Conservation (phyloP, 2,888 invertebrate species). For the Aromia moschata region DNA sequence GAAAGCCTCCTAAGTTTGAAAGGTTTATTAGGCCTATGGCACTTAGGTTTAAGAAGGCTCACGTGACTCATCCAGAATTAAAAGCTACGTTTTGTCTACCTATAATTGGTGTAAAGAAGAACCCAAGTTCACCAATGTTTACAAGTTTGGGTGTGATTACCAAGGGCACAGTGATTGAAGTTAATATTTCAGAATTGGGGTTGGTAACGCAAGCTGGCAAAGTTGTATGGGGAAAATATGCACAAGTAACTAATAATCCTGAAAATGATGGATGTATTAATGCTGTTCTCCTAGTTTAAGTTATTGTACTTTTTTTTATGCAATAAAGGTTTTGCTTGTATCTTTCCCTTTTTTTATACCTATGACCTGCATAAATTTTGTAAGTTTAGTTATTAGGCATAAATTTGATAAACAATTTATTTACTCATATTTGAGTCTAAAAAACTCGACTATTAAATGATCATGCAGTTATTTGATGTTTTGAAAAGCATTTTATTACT, state of each 20-base stretch:
- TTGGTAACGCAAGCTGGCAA: constrained; percentile 98
- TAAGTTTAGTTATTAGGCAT: too few species aligned
- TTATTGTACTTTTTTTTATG: constrained; percentile 33
- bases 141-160: constrained; percentile 98
- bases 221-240: constrained; percentile 99
- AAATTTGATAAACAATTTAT: too few species aligned
- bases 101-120: constrained; percentile 98
- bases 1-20: constrained; percentile 99
- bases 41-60: constrained; percentile 94
- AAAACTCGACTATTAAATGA: too few species aligned
- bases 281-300: constrained; percentile 93
- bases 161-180: constrained; percentile 97
- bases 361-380: too few species aligned
- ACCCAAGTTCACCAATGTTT: constrained; percentile 97
- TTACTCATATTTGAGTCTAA: too few species aligned
- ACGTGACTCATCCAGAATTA: constrained; percentile 98
- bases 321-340: constrained; percentile 21
- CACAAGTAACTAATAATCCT: constrained; percentile 99
- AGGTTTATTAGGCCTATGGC: constrained; percentile 99
- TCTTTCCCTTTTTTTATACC: constrained; percentile 3
- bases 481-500: too few species aligned
- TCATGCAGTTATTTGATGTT: too few species aligned
- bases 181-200: constrained; percentile 98
- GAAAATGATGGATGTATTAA: constrained; percentile 99
- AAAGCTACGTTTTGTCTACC: constrained; percentile 98